Percentiles rank a stretch among this genome's conserved stretches.
These are phyloP conservation scores for Drosophila multiciliata DNA, from an alignment of 2,888 invertebrate genomes.

Conservation along the genomic window DNA sequence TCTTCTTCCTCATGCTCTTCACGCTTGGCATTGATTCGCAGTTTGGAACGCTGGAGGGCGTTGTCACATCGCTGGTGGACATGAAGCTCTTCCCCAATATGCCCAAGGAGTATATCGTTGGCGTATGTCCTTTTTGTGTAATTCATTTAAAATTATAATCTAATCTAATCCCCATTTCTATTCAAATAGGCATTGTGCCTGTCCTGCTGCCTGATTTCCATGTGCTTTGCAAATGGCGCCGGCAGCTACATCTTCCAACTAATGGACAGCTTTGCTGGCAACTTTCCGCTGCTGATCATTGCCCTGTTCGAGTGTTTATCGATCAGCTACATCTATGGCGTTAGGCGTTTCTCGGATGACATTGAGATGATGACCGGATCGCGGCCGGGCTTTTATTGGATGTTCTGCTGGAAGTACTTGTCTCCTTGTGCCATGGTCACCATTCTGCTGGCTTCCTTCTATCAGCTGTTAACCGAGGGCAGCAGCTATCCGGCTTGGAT, in stretches of 20 bases:
- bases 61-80: constrained; percentile 97
- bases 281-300: constrained; percentile 95
- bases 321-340: constrained; percentile 97
- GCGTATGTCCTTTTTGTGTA: constrained; percentile 84
- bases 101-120: constrained; percentile 94
- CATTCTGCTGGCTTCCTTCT: constrained; percentile 93
- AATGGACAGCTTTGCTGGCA: constrained; percentile 97
- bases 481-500: constrained; percentile 95
- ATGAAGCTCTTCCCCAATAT: constrained; percentile 97
- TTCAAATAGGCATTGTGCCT: constrained; percentile 87
- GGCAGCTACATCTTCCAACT: constrained; percentile 97
- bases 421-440: constrained; percentile 95
- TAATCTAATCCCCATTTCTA: neutral
- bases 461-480: constrained; percentile 91
- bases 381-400: constrained; percentile 95
- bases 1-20: constrained; percentile 98
- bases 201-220: constrained; percentile 92
- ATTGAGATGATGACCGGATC: constrained; percentile 97
- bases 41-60: constrained; percentile 97
- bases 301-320: constrained; percentile 97
- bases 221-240: constrained; percentile 96
- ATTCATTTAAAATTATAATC: neutral
- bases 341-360: constrained; percentile 96
- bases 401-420: constrained; percentile 97
- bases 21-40: constrained; percentile 98